Conservation (phyloP, 2,113 vertebrate genomes). For the Notarius quadriscutis region DNA sequence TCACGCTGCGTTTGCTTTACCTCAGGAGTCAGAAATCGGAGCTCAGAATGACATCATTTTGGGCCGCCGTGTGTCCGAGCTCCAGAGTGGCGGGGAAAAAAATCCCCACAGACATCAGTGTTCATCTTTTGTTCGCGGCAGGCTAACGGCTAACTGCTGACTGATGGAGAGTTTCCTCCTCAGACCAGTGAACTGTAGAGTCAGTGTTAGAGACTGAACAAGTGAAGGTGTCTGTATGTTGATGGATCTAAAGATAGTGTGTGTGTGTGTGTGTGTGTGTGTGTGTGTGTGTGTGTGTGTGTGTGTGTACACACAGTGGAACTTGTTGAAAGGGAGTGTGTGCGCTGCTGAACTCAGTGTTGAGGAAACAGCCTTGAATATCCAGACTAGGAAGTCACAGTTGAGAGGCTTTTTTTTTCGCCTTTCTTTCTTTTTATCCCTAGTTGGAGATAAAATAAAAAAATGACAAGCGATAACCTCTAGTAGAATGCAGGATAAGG, state of each 20-base stretch:
- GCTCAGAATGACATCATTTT: not conserved
- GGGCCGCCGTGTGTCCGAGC: too few relatives aligned
- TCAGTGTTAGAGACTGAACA: not conserved
- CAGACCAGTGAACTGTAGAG: not conserved
- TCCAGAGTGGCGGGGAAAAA: not conserved
- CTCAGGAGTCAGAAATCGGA: not conserved
- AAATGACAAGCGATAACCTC: not conserved
- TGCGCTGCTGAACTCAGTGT: not conserved
- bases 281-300: too few relatives aligned
- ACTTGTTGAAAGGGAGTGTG: not conserved
- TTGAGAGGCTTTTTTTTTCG: not conserved
- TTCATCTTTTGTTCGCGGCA: not conserved
- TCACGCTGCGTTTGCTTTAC: not conserved
- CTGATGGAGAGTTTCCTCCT: too few relatives aligned
- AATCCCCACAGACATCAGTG: too few relatives aligned
- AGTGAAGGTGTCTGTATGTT: not conserved
- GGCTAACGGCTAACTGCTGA: too few relatives aligned
- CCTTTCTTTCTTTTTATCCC: not conserved
- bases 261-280: too few relatives aligned
- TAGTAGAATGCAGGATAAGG: not conserved
- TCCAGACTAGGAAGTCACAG: not conserved
- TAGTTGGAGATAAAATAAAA: not conserved
- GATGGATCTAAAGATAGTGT: not conserved
- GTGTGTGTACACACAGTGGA: not conserved
- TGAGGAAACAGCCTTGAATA: not conserved